Evolutionary conservation across 1,140 invertebrate species (phyloP), one percentile per base, ranked within the genome.

Genomic region (Hypothenemus hampei): DNA sequence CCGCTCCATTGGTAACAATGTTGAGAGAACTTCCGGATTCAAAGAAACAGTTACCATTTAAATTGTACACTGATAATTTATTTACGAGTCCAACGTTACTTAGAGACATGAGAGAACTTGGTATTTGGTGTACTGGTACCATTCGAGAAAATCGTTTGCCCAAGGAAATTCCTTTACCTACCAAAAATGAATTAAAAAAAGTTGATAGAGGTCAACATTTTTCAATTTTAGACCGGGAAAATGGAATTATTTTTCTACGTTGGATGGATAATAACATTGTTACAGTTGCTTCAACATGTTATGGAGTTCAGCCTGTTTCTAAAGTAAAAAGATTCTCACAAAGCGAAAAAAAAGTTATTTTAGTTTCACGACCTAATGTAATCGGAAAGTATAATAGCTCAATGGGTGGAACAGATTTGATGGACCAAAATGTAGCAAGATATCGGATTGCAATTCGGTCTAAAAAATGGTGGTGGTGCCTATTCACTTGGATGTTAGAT

Each of bases 401-500:
- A 39, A 70, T 69, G 67, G 68, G 64, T 6, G 66, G 68, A 4
- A 66, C 67, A 13, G 70, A 73, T 47, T 44, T 62, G 29, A 69
- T 70, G 58, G 68, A 72, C 45, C 60, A 72, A 65, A 70, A 71
- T 62, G 58, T 72, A 13, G 43, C 54, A 10, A 50, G 56, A 13
- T 69, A 72, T 57, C 50, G 69, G 45, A 63, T 72, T 31, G 21
- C 16, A 4, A 69, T 72, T 37, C 35, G 68, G 6, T 43, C 58
- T 22, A 70, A 70, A 58, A 72, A 69, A 55, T 72, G 68, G 70
- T 72, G 65, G 56, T 72, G 64, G 67, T 56, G 59, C 10, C 37
- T 71, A 29, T 61, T 71, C 43, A 63, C 62, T 36, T 67, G 61
- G 58, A 53, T 66, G 21, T 19, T 72, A 18, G 65, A 70, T 59